phyloP scores from a whole-genome alignment of 2,113 vertebrate species.

The Hyaena hyaena region DNA sequence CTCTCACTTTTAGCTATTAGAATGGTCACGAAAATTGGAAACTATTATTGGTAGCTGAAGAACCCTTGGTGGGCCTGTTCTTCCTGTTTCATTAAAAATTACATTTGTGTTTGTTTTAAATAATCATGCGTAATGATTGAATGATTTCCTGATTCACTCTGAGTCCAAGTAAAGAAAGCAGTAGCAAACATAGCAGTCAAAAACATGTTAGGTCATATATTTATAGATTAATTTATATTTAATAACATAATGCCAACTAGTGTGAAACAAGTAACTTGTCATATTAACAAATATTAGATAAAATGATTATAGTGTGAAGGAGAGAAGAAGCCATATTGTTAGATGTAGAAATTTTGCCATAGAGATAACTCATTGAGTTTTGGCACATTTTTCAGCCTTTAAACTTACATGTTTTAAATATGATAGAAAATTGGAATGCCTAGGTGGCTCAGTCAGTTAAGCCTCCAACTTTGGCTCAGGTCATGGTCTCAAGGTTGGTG shows the following conservation, averaged over 20 bases:
- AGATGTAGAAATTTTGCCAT: too few relatives aligned
- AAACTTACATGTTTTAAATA: background rate
- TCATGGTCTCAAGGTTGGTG: too few relatives aligned
- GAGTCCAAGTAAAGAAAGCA: background rate
- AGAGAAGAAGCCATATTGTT: background rate
- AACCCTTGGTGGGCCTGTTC: background rate
- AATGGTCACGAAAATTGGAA: background rate
- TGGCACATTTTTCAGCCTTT: background rate
- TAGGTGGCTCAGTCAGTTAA: too few relatives aligned
- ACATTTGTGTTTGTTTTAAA: background rate
- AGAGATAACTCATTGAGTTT: too few relatives aligned
- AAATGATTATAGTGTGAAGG: rapidly evolving
- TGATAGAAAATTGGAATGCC: background rate
- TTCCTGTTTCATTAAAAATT: background rate
- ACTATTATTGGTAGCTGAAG: background rate
- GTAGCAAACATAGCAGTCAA: background rate
- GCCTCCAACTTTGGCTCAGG: too few relatives aligned
- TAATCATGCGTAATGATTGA: background rate
- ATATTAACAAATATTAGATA: background rate
- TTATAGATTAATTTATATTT: background rate
- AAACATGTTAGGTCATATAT: background rate
- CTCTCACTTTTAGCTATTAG: background rate
- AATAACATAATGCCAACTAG: background rate
- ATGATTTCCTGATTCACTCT: background rate
- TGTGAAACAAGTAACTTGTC: background rate